Evolutionary conservation across 2,797 vertebrate genomes (phyloP).

Genomic region (Menidia menidia): DNA sequence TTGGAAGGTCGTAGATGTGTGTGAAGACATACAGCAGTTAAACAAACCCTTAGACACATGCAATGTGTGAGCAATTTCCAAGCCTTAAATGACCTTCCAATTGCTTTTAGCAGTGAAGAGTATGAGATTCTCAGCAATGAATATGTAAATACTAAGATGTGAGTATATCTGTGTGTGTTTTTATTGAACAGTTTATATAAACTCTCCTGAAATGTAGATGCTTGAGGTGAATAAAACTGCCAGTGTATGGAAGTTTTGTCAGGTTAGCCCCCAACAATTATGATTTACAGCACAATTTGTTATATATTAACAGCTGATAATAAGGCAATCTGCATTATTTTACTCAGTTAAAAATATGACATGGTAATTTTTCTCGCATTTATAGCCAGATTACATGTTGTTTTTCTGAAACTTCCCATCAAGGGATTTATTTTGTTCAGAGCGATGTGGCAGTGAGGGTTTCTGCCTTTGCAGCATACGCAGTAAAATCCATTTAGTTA

Average conservation of each 20-base stretch:
- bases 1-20: constrained; percentile 46
- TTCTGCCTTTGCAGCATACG: background rate
- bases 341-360: too few species aligned
- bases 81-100: constrained; percentile 16
- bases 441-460: background rate
- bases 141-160: constrained; percentile 11
- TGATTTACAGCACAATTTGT: too few species aligned
- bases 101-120: constrained; percentile 11
- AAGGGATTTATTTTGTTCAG: background rate
- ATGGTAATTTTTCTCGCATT: too few species aligned
- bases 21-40: constrained; percentile 21
- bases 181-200: constrained; percentile 2
- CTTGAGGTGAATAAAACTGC: constrained; percentile 14
- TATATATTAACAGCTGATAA: too few species aligned
- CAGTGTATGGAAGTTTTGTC: background rate
- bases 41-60: constrained; percentile 17
- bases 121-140: background rate
- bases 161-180: constrained; percentile 1
- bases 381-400: too few species aligned
- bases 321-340: too few species aligned
- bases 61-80: constrained; percentile 17
- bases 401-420: background rate
- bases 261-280: background rate
- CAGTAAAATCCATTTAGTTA: too few species aligned
- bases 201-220: background rate